phyloP scores from a whole-genome alignment of 2,888 invertebrate species.

The Cryptocheilus praepositus region DNA sequence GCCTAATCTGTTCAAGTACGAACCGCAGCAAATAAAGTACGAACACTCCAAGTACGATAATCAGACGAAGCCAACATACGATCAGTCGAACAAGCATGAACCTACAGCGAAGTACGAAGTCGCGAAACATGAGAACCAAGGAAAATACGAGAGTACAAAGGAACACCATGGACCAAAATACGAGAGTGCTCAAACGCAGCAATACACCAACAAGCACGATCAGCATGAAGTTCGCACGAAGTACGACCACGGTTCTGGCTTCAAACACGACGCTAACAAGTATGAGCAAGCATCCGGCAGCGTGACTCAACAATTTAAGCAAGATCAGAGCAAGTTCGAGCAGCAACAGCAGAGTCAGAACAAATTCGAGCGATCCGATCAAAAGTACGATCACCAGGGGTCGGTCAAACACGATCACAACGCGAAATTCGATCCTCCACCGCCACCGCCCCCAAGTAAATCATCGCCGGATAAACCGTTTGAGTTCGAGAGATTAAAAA shows the following conservation, averaged over 20 bases:
- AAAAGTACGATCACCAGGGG: constrained; percentile 53
- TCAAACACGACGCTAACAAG: constrained; percentile 51
- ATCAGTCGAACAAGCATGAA: constrained; percentile 55
- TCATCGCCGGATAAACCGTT: constrained; percentile 59
- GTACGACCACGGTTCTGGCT: constrained; percentile 54
- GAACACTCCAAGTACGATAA: constrained; percentile 55
- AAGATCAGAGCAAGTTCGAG: constrained; percentile 55
- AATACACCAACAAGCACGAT: constrained; percentile 60
- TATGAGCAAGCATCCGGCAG: constrained; percentile 42
- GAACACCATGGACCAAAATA: constrained; percentile 42
- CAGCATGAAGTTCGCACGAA: constrained; percentile 55
- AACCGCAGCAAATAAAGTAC: constrained; percentile 51
- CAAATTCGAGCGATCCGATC: constrained; percentile 30
- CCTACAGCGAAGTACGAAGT: constrained; percentile 52
- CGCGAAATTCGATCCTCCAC: constrained; percentile 63
- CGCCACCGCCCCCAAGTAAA: constrained; percentile 41
- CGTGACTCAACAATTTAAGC: constrained; percentile 51
- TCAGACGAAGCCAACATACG: constrained; percentile 53
- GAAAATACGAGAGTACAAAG: constrained; percentile 43
- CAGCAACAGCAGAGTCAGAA: constrained; percentile 20
- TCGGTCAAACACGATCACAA: constrained; percentile 60
- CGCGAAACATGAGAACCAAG: constrained; percentile 57
- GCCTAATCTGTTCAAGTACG: constrained; percentile 57
- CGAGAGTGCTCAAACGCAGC: constrained; percentile 44
- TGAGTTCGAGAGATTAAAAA: constrained; percentile 65